A percentile compares a stretch with the other conserved stretches of the same genome.
Conservation (phyloP, 2,888 invertebrate genomes). For the Philopedon plagiatum region DNA sequence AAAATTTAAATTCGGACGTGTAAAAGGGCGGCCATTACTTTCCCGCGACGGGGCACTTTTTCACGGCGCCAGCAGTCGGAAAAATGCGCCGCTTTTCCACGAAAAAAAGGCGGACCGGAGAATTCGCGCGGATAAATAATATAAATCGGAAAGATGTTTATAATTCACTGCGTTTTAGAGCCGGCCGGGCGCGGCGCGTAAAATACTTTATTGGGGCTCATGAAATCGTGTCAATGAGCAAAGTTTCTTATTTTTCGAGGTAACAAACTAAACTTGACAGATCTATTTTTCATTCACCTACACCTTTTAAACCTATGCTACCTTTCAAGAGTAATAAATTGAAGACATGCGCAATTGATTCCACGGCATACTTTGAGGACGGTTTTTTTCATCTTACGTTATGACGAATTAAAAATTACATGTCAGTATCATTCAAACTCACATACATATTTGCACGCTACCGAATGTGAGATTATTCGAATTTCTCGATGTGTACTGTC, state of each 20-base stretch:
- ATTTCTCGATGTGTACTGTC: too few species aligned
- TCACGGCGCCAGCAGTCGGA: neutral
- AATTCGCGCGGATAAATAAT: constrained; percentile 12
- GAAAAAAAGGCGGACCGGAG: constrained; percentile 18
- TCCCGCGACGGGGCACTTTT: constrained; percentile 31
- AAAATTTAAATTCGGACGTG: constrained; percentile 43
- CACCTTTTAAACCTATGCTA: too few species aligned
- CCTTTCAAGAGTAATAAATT: too few species aligned
- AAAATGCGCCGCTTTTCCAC: constrained; percentile 9
- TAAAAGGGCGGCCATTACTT: constrained; percentile 38
- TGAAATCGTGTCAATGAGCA: constrained; percentile 1
- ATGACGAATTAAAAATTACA: too few species aligned
- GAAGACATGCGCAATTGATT: too few species aligned
- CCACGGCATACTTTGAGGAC: too few species aligned
- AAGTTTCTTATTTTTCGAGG: neutral
- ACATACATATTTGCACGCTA: too few species aligned
- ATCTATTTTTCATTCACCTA: too few species aligned
- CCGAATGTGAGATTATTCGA: too few species aligned
- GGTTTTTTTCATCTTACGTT: too few species aligned
- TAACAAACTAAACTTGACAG: neutral
- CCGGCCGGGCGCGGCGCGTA: neutral
- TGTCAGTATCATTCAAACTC: too few species aligned
- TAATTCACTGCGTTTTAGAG: constrained; percentile 12
- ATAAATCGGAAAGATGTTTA: constrained; percentile 18
- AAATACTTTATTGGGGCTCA: constrained; percentile 5